These are phyloP conservation scores for Gastrophysa polygoni DNA, from an alignment of 2,888 invertebrate species.

Conservation along the genomic window DNA sequence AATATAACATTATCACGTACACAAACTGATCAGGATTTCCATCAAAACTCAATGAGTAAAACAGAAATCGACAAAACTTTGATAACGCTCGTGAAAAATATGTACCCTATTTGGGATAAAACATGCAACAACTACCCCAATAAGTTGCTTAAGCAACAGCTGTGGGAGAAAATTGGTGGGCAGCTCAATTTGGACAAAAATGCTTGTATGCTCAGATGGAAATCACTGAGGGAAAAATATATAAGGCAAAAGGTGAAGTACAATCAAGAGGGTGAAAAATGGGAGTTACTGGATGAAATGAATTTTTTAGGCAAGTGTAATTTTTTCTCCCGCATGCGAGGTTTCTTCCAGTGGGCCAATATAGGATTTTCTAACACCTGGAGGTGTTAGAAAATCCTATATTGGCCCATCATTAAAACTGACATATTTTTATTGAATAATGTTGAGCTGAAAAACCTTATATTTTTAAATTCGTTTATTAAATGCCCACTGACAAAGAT, in stretches of 20 bases:
- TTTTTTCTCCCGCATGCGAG: too few relatives aligned
- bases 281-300: conserved; percentile 48
- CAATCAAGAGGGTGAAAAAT: conserved; percentile 46
- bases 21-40: conserved; percentile 12
- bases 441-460: too few relatives aligned
- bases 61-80: conserved; percentile 36
- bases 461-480: too few relatives aligned
- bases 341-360: too few relatives aligned
- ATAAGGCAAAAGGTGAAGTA: conserved; percentile 47
- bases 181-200: conserved; percentile 41
- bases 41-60: conserved; percentile 3
- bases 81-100: conserved; percentile 43
- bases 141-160: conserved; percentile 43
- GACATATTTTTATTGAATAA: too few relatives aligned
- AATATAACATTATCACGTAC: conserved; percentile 17
- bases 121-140: conserved; percentile 46
- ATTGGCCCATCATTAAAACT: too few relatives aligned
- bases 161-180: conserved; percentile 45
- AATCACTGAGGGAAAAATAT: conserved; percentile 49
- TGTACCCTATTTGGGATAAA: conserved; percentile 49
- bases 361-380: too few relatives aligned
- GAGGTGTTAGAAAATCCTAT: too few relatives aligned
- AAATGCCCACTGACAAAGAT: too few relatives aligned
- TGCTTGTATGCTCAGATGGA: conserved; percentile 47
- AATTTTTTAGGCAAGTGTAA: conserved; percentile 39